phyloP scores from a whole-genome alignment of 2,797 vertebrate species.

The Cynodonichthys magdalenae region DNA sequence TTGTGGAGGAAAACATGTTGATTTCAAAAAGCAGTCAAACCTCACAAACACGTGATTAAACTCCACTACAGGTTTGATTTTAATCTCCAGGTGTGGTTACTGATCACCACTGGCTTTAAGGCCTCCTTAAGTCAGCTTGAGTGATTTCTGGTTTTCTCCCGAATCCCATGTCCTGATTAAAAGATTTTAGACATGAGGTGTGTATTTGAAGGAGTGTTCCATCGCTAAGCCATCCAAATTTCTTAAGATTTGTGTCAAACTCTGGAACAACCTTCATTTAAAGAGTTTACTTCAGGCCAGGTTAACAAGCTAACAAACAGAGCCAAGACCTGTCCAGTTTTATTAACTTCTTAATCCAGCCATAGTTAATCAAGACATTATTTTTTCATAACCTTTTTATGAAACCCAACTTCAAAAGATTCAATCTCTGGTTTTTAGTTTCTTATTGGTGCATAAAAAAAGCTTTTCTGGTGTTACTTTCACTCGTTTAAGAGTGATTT shows the following conservation, averaged over 20 bases:
- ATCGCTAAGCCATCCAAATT: slow-evolving; percentile 29
- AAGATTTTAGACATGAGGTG: slow-evolving; percentile 54
- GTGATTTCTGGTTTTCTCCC: slow-evolving; percentile 48
- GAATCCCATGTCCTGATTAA: slow-evolving; percentile 59
- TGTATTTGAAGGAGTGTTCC: slow-evolving; percentile 45
- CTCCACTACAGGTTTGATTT: slow-evolving; percentile 28
- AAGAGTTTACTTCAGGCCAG: not conserved
- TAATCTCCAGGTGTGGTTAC: slow-evolving; percentile 44
- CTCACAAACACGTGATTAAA: slow-evolving; percentile 14
- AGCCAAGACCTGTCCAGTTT: no score
- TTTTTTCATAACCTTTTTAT: no score
- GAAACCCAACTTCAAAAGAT: not conserved
- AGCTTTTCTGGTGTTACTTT: not conserved
- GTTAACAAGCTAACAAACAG: no score
- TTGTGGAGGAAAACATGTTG: slow-evolving; percentile 8
- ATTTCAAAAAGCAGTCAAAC: slow-evolving; percentile 19
- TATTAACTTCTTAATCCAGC: no score
- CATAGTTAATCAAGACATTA: no score
- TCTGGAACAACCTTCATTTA: slow-evolving; percentile 9
- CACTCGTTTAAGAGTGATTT: slow-evolving; percentile 2
- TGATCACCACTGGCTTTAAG: slow-evolving; percentile 45
- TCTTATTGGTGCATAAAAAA: no score
- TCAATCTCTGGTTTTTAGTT: no score
- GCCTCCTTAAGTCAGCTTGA: slow-evolving; percentile 14
- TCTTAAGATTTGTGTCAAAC: slow-evolving; percentile 21